Conservation (phyloP, 2,888 invertebrate species). For the Mesorhabditis sp. region DNA sequence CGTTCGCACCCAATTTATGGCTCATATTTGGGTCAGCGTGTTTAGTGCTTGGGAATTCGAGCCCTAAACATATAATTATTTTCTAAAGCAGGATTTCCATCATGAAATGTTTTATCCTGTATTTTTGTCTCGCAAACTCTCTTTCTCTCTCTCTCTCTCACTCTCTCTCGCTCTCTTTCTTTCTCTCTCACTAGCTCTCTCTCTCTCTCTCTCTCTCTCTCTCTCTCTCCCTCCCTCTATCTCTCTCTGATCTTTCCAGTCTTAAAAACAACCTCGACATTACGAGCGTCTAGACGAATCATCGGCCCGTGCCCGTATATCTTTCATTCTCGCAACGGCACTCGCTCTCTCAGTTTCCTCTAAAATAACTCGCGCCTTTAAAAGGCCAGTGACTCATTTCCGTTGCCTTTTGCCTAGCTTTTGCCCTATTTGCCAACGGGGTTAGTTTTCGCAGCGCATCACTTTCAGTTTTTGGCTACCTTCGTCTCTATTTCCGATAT, state of each 20-base stretch:
- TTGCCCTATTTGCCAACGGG: neutral
- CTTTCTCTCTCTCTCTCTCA: neutral
- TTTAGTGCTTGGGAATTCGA: no score
- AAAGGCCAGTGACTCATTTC: neutral
- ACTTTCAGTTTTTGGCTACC: conserved; percentile 5
- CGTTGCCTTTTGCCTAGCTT: neutral
- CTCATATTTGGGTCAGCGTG: no score
- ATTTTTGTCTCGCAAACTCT: no score
- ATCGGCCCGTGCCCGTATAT: neutral
- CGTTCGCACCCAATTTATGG: no score
- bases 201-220: neutral
- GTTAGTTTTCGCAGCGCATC: neutral
- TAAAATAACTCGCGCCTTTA: neutral
- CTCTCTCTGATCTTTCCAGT: conserved; percentile 7
- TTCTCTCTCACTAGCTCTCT: neutral
- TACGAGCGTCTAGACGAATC: neutral
- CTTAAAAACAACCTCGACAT: no score
- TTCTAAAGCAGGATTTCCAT: no score
- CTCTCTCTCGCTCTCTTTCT: no score
- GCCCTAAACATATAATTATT: no score
- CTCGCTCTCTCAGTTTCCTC: conserved; percentile 2
- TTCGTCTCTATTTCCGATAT: neutral
- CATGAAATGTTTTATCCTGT: no score
- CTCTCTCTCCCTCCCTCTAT: neutral
- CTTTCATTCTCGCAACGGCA: neutral